A percentile compares a stretch with the other conserved stretches of the same genome.
These are phyloP conservation scores for Hormaphis cornu DNA, from an alignment of 1,140 invertebrate genomes.

Conservation along the genomic window DNA sequence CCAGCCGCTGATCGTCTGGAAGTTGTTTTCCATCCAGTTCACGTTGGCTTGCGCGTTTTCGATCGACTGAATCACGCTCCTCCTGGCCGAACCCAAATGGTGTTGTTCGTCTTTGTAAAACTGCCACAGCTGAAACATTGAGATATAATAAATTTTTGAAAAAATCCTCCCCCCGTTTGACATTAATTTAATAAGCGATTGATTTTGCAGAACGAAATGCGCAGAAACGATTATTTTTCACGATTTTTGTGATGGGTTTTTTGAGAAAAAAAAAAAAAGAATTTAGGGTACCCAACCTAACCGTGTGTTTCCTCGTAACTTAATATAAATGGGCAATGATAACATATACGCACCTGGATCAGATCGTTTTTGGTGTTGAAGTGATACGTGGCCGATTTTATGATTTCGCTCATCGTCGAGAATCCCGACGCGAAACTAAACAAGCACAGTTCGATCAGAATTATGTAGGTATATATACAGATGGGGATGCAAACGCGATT, in stretches of 20 bases:
- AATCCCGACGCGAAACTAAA: constrained; percentile 1
- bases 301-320: too few relatives aligned
- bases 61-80: constrained; percentile 65
- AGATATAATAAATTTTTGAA: background rate
- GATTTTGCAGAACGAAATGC: too few relatives aligned
- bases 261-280: too few relatives aligned
- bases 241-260: too few relatives aligned
- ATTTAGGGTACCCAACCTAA: too few relatives aligned
- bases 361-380: constrained; percentile 28
- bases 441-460: background rate
- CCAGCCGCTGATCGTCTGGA: constrained; percentile 62
- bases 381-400: constrained; percentile 12
- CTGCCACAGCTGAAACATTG: constrained; percentile 49
- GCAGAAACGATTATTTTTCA: too few relatives aligned
- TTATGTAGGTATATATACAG: too few relatives aligned
- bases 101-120: constrained; percentile 52
- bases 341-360: background rate
- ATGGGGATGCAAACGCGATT: too few relatives aligned
- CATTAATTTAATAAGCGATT: too few relatives aligned
- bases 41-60: constrained; percentile 70
- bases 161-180: too few relatives aligned
- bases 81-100: constrained; percentile 52
- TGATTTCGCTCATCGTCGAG: constrained; percentile 16
- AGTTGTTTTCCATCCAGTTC: constrained; percentile 68
- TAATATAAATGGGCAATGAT: too few relatives aligned